These are phyloP conservation scores for Sinelater perroti DNA, from an alignment of 2,888 invertebrate genomes.

Conservation along the genomic window DNA sequence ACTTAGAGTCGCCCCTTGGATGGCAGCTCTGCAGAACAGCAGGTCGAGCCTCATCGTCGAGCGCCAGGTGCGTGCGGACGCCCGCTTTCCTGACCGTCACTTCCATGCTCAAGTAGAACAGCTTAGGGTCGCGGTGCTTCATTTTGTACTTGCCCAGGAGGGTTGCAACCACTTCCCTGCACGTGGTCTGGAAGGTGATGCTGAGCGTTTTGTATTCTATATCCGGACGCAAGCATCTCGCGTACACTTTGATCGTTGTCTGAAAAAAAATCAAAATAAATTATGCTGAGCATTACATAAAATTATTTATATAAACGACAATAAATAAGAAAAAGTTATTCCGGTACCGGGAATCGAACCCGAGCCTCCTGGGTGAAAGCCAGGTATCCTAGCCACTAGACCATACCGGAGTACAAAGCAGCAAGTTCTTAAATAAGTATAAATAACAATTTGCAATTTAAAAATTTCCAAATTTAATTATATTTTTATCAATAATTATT, in stretches of 20 bases:
- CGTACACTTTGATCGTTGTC: constrained; percentile 93
- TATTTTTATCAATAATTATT: too few relatives aligned
- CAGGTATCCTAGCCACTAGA: constrained; percentile 78
- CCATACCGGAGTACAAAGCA: constrained; percentile 71
- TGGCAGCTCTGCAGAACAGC: constrained; percentile 93
- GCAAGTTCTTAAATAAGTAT: too few relatives aligned
- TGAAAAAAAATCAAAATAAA: too few relatives aligned
- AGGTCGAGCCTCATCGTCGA: constrained; percentile 89
- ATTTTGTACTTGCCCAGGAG: constrained; percentile 85
- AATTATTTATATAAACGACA: background rate
- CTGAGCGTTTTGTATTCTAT: constrained; percentile 96
- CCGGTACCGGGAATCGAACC: constrained; percentile 79
- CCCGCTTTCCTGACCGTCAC: constrained; percentile 87
- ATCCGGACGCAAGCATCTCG: constrained; percentile 87
- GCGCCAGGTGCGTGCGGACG: constrained; percentile 79
- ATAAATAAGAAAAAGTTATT: constrained; percentile 50
- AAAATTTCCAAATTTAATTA: too few relatives aligned
- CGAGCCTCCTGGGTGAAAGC: constrained; percentile 79
- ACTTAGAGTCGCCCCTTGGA: constrained; percentile 92
- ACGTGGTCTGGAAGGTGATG: constrained; percentile 88
- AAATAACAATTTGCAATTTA: too few relatives aligned
- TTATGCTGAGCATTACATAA: background rate
- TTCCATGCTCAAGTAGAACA: constrained; percentile 95
- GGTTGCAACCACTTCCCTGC: constrained; percentile 85
- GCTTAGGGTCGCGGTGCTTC: constrained; percentile 89